Conservation (phyloP, 2,113 vertebrate species). For the Nerophis ophidion region DNA sequence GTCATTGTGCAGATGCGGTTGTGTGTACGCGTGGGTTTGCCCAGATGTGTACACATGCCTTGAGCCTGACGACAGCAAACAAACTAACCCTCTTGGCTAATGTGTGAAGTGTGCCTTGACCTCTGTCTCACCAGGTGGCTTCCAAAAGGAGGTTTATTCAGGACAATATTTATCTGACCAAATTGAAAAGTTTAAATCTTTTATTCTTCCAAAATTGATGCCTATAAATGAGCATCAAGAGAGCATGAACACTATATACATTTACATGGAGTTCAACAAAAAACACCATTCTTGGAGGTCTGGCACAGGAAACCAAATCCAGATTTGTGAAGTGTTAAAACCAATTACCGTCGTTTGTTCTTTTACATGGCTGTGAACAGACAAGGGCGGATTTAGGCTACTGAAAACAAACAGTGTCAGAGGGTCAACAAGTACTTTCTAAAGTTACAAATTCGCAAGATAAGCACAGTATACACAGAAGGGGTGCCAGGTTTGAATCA, state of each 20-base stretch:
- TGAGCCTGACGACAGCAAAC: slow-evolving; percentile 34
- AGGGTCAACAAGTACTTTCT: slow-evolving; percentile 14
- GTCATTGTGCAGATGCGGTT: not conserved
- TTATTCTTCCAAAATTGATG: not conserved
- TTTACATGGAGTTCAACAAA: not conserved
- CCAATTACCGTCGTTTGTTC: slow-evolving; percentile 40
- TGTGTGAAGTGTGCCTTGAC: slow-evolving; percentile 49
- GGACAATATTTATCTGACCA: slow-evolving; percentile 18
- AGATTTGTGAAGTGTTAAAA: slow-evolving; percentile 17
- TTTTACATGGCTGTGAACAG: slow-evolving; percentile 37
- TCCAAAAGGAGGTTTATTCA: slow-evolving; percentile 31
- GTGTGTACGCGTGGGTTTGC: slow-evolving; percentile 3
- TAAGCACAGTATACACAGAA: too few species aligned
- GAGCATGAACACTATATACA: not conserved
- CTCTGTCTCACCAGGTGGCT: slow-evolving; percentile 19
- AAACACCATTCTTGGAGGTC: not conserved
- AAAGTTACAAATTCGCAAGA: not conserved
- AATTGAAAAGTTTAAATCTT: not conserved
- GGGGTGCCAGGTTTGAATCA: too few species aligned
- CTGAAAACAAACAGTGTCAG: slow-evolving; percentile 14
- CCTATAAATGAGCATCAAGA: not conserved
- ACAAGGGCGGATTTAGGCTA: slow-evolving; percentile 19
- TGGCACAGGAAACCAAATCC: slow-evolving; percentile 12
- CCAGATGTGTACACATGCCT: slow-evolving; percentile 51
- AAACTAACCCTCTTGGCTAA: slow-evolving; percentile 28